A percentile compares a stretch with the other conserved stretches of the same genome.
phyloP scores from a whole-genome alignment of 2,113 vertebrate species.

The Trochalopteron elliotii region DNA sequence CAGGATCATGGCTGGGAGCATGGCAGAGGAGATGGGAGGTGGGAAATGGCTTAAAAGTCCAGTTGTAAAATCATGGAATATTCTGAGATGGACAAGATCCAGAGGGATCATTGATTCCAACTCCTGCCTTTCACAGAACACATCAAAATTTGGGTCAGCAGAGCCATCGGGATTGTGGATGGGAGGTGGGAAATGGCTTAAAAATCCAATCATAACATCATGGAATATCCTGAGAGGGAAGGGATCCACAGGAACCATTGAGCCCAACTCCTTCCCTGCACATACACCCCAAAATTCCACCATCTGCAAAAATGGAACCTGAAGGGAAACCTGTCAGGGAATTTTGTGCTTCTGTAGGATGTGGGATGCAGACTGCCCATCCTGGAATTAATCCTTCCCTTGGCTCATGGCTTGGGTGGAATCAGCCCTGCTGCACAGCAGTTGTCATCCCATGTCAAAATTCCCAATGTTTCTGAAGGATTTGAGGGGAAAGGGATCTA shows the following conservation, averaged over 20 bases:
- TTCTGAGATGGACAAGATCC: neutral
- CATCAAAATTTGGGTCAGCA: neutral
- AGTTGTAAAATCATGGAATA: neutral
- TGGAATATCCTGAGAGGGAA: neutral
- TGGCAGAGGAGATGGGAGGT: neutral
- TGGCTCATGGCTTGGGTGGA: neutral
- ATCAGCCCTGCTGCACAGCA: neutral
- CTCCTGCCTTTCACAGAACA: neutral
- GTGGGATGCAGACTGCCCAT: neutral
- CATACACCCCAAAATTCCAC: neutral
- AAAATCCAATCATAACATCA: neutral
- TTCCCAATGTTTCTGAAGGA: neutral
- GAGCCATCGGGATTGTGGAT: neutral
- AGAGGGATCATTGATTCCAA: too few relatives aligned
- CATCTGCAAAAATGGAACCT: neutral
- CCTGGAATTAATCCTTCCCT: neutral
- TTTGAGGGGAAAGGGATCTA: neutral
- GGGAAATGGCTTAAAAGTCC: neutral
- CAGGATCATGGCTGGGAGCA: accelerated
- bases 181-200: neutral
- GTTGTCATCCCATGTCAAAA: neutral
- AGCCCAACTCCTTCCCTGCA: neutral
- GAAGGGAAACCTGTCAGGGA: neutral
- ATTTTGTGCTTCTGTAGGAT: neutral
- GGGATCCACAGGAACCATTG: neutral